Percentiles rank a stretch among this genome's conserved stretches.
Evolutionary conservation across 2,888 invertebrate genomes (phyloP).

Genomic region (Leptothorax acervorum): DNA sequence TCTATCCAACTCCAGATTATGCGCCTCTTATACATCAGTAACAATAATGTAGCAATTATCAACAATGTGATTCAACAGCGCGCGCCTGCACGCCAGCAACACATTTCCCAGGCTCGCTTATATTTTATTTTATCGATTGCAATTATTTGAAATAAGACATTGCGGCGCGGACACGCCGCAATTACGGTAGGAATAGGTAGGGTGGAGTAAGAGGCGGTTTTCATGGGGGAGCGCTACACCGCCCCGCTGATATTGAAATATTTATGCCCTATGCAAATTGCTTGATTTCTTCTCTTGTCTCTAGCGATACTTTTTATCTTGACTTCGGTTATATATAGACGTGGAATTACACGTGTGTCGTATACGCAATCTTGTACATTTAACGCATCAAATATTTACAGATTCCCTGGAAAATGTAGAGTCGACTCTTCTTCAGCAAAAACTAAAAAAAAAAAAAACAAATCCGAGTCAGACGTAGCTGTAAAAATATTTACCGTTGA

Average conservation of each 20-base stretch:
- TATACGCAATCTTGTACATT: slow-evolving; percentile 14
- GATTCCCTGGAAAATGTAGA: not conserved
- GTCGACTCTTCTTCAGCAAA: not conserved
- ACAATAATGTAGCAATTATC: not conserved
- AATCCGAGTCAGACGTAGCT: not conserved
- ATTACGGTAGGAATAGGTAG: slow-evolving; percentile 42
- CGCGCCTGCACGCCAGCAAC: not conserved
- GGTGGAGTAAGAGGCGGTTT: slow-evolving; percentile 48
- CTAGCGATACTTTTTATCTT: slow-evolving; percentile 3
- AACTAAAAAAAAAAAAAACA: not conserved
- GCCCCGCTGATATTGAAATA: slow-evolving; percentile 41
- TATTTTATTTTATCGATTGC: slow-evolving; percentile 51
- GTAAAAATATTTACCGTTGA: not conserved
- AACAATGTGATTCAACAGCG: slow-evolving; percentile 26
- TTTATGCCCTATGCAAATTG: slow-evolving; percentile 36
- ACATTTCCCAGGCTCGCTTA: slow-evolving; percentile 28
- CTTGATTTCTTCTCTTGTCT: slow-evolving; percentile 32
- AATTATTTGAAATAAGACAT: slow-evolving; percentile 43
- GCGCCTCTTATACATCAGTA: not conserved
- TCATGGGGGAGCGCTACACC: slow-evolving; percentile 22
- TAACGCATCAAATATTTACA: slow-evolving; percentile 31
- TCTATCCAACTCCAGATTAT: not conserved
- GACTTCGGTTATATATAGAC: not conserved
- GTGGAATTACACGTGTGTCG: slow-evolving; percentile 9
- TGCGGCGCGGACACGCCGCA: slow-evolving; percentile 40